A percentile compares a stretch with the other conserved stretches of the same genome.
These are phyloP conservation scores for Drosophila stalkeri DNA, from an alignment of 2,888 invertebrate genomes.

Conservation along the genomic window DNA sequence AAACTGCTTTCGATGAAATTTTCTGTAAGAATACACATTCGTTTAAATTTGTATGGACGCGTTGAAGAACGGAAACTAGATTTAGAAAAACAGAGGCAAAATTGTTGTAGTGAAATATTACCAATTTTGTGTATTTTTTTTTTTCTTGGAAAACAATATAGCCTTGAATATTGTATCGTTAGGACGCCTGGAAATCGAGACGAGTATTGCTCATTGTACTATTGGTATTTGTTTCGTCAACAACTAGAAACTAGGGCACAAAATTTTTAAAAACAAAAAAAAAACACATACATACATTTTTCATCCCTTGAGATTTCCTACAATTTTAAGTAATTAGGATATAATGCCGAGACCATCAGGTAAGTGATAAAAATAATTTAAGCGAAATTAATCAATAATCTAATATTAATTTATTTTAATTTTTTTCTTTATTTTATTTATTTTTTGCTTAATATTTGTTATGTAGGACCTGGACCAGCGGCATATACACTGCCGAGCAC, in stretches of 20 bases:
- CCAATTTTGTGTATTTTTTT: neutral
- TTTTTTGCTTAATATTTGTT: neutral
- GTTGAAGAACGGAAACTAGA: neutral
- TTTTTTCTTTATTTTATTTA: neutral
- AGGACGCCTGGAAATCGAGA: too few species aligned
- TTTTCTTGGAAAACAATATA: neutral
- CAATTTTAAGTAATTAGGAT: neutral
- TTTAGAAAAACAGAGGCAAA: neutral
- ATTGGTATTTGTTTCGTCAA: conserved; percentile 25
- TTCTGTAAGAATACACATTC: neutral
- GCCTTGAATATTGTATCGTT: conserved; percentile 8
- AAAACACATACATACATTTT: neutral
- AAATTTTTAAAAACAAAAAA: conserved; percentile 25
- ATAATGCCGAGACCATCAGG: conserved; percentile 36
- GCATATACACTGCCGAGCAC: conserved; percentile 63
- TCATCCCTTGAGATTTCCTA: neutral
- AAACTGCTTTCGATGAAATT: neutral
- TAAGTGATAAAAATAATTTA: neutral
- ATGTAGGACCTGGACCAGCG: conserved; percentile 62
- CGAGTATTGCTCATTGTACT: neutral
- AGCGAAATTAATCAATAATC: neutral
- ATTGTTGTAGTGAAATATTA: neutral
- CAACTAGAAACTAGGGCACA: conserved; percentile 19
- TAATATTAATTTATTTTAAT: neutral
- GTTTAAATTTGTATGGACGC: neutral